phyloP scores from a whole-genome alignment of 2,797 vertebrate genomes.

The Macropus fuliginosus region DNA sequence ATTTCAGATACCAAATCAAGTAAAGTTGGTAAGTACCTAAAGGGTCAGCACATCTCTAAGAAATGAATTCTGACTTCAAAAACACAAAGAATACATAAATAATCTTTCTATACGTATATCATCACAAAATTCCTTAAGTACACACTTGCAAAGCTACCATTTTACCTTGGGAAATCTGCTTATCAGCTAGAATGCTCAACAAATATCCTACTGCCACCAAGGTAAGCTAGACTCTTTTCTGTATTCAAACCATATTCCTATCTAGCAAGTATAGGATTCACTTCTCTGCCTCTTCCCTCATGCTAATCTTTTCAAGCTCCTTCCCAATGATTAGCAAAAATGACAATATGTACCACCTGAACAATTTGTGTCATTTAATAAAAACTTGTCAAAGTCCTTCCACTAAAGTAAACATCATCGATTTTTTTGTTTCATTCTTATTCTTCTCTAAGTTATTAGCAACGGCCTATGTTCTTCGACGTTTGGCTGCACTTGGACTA shows the following conservation, averaged over 20 bases:
- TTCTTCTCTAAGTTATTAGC: background rate
- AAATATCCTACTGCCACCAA: background rate
- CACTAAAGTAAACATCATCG: background rate
- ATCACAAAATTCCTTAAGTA: background rate
- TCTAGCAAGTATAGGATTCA: background rate
- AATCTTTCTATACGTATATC: conserved; percentile 20
- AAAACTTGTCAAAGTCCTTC: background rate
- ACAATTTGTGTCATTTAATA: background rate
- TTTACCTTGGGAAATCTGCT: background rate
- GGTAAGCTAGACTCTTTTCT: background rate
- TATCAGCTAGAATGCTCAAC: background rate
- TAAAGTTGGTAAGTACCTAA: background rate
- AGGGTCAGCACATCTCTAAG: background rate
- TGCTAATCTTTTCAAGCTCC: background rate
- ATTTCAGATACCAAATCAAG: background rate
- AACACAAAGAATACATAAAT: background rate
- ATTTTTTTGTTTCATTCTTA: conserved; percentile 8
- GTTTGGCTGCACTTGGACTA: conserved; percentile 91
- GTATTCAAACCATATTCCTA: background rate
- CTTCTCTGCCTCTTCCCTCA: background rate
- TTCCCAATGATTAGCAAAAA: conserved; percentile 6
- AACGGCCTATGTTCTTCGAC: conserved; percentile 87
- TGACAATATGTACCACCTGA: background rate
- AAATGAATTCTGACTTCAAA: background rate
- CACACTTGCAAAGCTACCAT: background rate